Percentiles rank a stretch among this genome's conserved stretches.
Evolutionary conservation across 2,113 vertebrate species (phyloP).

Genomic region (Bothrops jararaca): DNA sequence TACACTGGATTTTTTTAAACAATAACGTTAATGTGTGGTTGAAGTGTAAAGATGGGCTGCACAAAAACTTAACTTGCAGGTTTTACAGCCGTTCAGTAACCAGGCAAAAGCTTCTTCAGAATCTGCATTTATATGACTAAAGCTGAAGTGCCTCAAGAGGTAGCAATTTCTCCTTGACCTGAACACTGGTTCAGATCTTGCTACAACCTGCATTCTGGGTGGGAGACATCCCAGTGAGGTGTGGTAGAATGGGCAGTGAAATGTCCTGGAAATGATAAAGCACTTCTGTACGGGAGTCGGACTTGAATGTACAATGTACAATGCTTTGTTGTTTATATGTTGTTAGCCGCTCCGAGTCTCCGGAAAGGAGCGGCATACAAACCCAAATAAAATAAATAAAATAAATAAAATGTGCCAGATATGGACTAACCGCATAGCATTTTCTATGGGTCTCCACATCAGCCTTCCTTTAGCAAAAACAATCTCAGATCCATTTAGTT

Average conservation of each 20-base stretch:
- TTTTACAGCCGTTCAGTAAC: not conserved
- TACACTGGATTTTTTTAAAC: not conserved
- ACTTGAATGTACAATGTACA: not conserved
- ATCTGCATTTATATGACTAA: not conserved
- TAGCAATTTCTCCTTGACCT: not conserved
- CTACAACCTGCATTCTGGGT: not conserved
- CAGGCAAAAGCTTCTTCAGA: not conserved
- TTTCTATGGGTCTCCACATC: not conserved
- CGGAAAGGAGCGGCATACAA: too few species aligned
- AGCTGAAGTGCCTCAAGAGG: not conserved
- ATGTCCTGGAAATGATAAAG: not conserved
- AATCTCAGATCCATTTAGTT: not conserved
- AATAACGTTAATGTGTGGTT: not conserved
- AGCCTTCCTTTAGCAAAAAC: not conserved
- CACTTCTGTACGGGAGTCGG: not conserved
- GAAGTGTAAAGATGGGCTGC: not conserved
- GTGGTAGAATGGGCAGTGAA: not conserved
- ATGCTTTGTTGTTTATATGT: not conserved
- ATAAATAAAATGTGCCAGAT: too few species aligned
- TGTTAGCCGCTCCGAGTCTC: too few species aligned
- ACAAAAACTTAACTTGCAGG: not conserved
- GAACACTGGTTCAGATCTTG: not conserved
- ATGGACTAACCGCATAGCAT: not conserved
- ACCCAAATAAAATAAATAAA: too few species aligned
- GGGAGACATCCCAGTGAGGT: not conserved